phyloP scores from a whole-genome alignment of 2,888 invertebrate species.

The Orchesellides sinensis region DNA sequence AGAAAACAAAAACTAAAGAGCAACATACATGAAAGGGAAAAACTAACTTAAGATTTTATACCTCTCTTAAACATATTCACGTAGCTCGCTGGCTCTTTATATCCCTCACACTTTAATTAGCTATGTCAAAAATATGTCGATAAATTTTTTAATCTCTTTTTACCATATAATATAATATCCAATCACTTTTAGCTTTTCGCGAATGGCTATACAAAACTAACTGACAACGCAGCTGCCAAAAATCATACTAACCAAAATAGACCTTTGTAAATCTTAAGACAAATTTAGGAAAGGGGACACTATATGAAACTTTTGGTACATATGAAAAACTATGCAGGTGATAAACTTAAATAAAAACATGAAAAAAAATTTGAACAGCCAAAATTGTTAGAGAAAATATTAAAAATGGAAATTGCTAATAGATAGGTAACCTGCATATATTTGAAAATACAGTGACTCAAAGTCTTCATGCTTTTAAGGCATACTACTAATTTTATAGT shows the following conservation, averaged over 20 bases:
- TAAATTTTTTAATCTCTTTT: conserved; percentile 10
- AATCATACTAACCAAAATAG: conserved; percentile 26
- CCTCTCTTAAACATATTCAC: background rate
- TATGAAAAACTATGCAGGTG: too few relatives aligned
- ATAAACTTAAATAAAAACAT: too few relatives aligned
- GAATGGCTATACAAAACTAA: conserved; percentile 56
- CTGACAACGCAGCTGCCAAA: conserved; percentile 28
- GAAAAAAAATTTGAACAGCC: too few relatives aligned
- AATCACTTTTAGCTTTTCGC: conserved; percentile 30
- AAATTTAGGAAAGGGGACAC: too few relatives aligned
- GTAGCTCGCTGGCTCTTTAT: conserved; percentile 3
- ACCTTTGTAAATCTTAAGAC: too few relatives aligned
- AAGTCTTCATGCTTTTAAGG: too few relatives aligned
- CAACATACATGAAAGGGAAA: conserved; percentile 24
- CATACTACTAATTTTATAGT: too few relatives aligned
- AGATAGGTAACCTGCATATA: too few relatives aligned
- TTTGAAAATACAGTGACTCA: too few relatives aligned
- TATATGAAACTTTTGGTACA: too few relatives aligned
- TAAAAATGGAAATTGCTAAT: too few relatives aligned
- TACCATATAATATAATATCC: background rate
- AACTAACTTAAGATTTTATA: background rate
- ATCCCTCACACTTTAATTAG: background rate
- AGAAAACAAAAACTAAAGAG: conserved; percentile 22
- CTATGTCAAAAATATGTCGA: background rate
- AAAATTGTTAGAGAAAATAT: too few relatives aligned